Base-by-base conservation (phyloP, 2,113 vertebrate genomes). In the Rhombomys opimus region DNA sequence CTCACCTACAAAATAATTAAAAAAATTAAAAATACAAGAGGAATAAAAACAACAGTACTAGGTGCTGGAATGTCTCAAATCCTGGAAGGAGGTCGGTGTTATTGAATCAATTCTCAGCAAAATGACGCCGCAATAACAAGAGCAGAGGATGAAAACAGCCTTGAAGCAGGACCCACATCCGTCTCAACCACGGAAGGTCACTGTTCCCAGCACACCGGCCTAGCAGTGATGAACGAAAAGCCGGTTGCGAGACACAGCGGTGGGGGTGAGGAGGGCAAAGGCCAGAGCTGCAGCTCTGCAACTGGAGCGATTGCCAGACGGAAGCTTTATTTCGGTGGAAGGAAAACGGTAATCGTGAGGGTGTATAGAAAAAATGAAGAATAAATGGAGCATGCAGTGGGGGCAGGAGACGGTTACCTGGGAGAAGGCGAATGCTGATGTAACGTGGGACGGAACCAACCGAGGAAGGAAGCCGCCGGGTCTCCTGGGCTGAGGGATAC, bases 371-470 rank as follows among this genome's bases (percentile, higher is more conserved):
- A 18, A 46, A 46, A 46, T 46, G 46, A 46, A 46, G 46, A 46
- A 4, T 46, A 46, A 46, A 82, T 22, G 13, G 27, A 32, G 6
- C 10, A 20, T 52, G 4, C 6, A 2, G 0, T 18, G 10, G 6
- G 57, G 13, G 12, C 11, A 7, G 23, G 11, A 84, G 23, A 5
- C 46, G 65, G 27, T 46, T 57, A 46, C 70, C 81, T 54, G 78
- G n/a, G 54, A 61, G 32, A 78, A 9, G 2, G 14, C 22, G 76
- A 17, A 20, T 5, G 18, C 57, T 17, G 88, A 23, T 22, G 25
- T 35, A 4, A 63, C 50, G 13, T 27, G 17, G 52, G 13, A 22
- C 85, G 12, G n/a, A 73, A n/a, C 41, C 59, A 50, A 14, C 32
- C 59, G 67, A 76, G 11, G 35, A 59, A 76, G 15, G 52, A n/a